Conservation (phyloP, 2,888 invertebrate genomes). For the Petrolisthes manimaculis region DNA sequence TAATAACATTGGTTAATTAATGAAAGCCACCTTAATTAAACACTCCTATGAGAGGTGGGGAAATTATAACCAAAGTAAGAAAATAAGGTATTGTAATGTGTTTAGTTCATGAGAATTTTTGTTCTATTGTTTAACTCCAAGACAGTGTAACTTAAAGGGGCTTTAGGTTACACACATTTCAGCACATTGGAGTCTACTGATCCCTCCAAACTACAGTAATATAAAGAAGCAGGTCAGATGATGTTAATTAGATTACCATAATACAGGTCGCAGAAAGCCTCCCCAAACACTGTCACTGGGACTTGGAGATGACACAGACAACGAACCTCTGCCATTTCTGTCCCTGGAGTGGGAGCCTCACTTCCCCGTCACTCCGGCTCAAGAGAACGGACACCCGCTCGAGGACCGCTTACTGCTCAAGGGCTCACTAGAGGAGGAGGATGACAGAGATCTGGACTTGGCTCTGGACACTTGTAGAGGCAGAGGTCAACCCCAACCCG, state of each 20-base stretch:
- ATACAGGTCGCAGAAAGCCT: conserved; percentile 38
- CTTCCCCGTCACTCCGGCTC: conserved; percentile 51
- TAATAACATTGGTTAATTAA: too few species aligned
- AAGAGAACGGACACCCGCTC: conserved; percentile 44
- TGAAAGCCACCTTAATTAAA: too few species aligned
- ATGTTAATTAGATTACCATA: too few species aligned
- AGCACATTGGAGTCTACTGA: too few species aligned
- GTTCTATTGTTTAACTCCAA: too few species aligned
- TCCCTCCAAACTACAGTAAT: neutral
- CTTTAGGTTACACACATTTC: too few species aligned
- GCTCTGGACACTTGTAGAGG: conserved; percentile 42
- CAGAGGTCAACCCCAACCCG: conserved; percentile 27
- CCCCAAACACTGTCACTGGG: conserved; percentile 41
- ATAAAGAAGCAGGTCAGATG: too few species aligned
- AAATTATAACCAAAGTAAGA: too few species aligned
- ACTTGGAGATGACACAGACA: conserved; percentile 49
- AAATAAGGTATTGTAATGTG: too few species aligned
- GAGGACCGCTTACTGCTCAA: conserved; percentile 35
- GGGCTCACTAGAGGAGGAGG: conserved; percentile 30
- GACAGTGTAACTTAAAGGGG: too few species aligned
- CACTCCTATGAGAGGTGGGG: too few species aligned
- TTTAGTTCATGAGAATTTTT: too few species aligned
- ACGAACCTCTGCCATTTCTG: conserved; percentile 48
- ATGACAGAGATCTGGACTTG: conserved; percentile 27
- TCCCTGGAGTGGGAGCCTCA: conserved; percentile 53